Base-by-base conservation (phyloP, 2,113 vertebrate genomes). In the Campylomormyrus numenius region DNA sequence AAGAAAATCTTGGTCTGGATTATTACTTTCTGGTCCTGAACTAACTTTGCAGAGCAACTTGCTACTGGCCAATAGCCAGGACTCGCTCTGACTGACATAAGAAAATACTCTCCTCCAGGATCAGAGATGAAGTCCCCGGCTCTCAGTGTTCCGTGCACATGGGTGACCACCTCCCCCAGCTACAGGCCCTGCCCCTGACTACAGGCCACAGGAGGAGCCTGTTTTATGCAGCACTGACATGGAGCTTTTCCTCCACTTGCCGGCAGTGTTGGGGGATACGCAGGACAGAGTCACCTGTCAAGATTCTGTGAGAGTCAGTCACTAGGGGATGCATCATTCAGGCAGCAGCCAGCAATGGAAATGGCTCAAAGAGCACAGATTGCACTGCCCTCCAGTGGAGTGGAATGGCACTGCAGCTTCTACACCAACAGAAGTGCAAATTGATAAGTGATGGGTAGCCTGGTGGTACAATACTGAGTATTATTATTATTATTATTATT, bases 361-460 rank as follows among this genome's bases (percentile, higher is more conserved):
- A 49, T 85, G 46, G 21, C 48, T 86, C 13, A 39, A 42, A 85
- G 45, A 48, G 7, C 27, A 35, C 17, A 87, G 85, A 19, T 87
- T 49, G n/a, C 50, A 87, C 85, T 87, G 85, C 85, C 85, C 85
- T 87, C 85, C 50, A 56, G 85, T 87, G 85, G 85, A 87, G 85
- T 53, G 85, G 85, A 87, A 87, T 53, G 17, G 17, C 50, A 31
- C 27, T 53, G n/a, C 50, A 5, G 11, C 27, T 87, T 48, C 48
- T 77, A 39, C 85, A 15, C 10, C 24, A 13, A 17, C 24, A 31
- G 21, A 11, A 19, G 46, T 39, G 50, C 1, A 53, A 1, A 87
- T n/a, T 53, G 15, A 50, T 21, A 27, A 19, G n/a, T 52, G 24
- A 6, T 13, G 27, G 48, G 15, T 35, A 53, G 31, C 49, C 11